Percentiles rank a stretch among this genome's conserved stretches.
Evolutionary conservation across 2,888 invertebrate genomes (phyloP).

Genomic region (Amiota communis): DNA sequence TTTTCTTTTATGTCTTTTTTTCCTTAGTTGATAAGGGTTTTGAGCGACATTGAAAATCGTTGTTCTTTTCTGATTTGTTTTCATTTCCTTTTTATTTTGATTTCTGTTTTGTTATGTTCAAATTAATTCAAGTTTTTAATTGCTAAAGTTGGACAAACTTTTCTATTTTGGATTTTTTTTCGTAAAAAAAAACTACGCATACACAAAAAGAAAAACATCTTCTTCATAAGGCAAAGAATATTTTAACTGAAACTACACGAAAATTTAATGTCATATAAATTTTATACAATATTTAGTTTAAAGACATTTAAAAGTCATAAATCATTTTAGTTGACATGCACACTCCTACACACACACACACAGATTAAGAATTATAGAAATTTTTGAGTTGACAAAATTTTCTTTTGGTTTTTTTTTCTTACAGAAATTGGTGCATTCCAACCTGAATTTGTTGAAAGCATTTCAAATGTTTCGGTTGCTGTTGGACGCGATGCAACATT

Average conservation of each 20-base stretch:
- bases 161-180: too few relatives aligned
- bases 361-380: not conserved
- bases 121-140: slow-evolving; percentile 14
- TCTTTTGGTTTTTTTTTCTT: slow-evolving; percentile 45
- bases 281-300: not conserved
- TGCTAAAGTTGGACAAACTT: not conserved
- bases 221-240: too few relatives aligned
- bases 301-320: slow-evolving; percentile 22
- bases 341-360: not conserved
- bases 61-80: not conserved
- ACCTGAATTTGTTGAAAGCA: slow-evolving; percentile 88
- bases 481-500: slow-evolving; percentile 90
- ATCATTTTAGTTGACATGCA: slow-evolving; percentile 15
- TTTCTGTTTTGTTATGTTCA: too few relatives aligned
- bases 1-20: slow-evolving; percentile 26
- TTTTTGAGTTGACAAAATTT: not conserved
- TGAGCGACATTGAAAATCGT: not conserved
- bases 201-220: too few relatives aligned
- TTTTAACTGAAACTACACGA: too few relatives aligned
- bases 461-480: slow-evolving; percentile 88
- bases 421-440: slow-evolving; percentile 82
- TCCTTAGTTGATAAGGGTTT: slow-evolving; percentile 21
- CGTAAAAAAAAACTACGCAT: too few relatives aligned
- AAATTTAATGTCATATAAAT: too few relatives aligned
- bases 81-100: too few relatives aligned